Conservation (phyloP, 2,113 vertebrate species). For the Chauna torquata region DNA sequence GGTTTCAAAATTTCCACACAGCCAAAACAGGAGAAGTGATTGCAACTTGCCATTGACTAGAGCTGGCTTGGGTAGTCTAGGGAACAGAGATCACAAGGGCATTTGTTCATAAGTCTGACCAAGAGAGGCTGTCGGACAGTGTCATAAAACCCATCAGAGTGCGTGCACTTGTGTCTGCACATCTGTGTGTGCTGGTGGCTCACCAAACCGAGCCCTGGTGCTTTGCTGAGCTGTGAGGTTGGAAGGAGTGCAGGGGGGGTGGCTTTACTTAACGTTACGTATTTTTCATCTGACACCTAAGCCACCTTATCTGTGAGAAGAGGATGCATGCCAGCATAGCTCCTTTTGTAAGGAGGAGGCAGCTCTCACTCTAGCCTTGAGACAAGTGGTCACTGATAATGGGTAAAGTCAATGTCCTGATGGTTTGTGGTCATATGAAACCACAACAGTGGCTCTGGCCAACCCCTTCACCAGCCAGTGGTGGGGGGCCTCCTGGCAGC, state of each 20-base stretch:
- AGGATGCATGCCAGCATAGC: not conserved
- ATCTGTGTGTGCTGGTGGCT: not conserved
- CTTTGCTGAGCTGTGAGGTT: not conserved
- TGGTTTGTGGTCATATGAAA: not conserved
- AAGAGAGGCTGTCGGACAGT: not conserved
- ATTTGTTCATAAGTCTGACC: not conserved
- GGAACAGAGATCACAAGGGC: not conserved
- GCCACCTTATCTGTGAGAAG: not conserved
- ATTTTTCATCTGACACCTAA: not conserved
- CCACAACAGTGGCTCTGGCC: no score
- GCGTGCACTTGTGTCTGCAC: not conserved
- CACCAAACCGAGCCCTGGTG: not conserved
- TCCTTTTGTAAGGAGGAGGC: not conserved
- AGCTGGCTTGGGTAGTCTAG: not conserved
- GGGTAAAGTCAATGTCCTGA: not conserved
- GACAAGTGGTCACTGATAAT: accelerated
- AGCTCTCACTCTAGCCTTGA: not conserved
- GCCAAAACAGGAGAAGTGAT: not conserved
- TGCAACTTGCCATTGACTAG: not conserved
- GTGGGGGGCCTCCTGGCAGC: not conserved
- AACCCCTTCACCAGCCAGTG: not conserved
- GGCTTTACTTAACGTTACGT: not conserved
- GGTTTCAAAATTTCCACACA: not conserved
- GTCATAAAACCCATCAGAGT: not conserved
- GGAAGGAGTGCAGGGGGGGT: not conserved